These are phyloP conservation scores for Mormyrus lacerda DNA, from an alignment of 2,113 vertebrate species.

Conservation along the genomic window DNA sequence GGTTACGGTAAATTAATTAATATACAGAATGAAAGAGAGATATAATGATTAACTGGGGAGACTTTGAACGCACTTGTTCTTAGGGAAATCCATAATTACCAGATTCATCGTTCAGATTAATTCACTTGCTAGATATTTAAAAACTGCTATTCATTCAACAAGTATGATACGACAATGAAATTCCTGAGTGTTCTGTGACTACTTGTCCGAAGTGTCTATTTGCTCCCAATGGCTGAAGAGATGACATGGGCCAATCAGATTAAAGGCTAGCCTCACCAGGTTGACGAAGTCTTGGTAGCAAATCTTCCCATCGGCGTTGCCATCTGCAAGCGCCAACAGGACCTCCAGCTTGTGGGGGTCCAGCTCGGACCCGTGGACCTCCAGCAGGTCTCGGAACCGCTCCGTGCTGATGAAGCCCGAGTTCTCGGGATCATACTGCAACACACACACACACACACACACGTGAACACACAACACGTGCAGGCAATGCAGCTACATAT, in stretches of 20 bases:
- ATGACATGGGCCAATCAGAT: not conserved
- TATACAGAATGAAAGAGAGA: not conserved
- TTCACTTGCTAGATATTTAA: not conserved
- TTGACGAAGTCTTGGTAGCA: constrained; percentile 95
- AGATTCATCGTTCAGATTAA: not conserved
- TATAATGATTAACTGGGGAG: not conserved
- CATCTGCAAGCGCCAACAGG: constrained; percentile 84
- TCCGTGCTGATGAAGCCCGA: constrained; percentile 91
- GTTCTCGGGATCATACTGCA: constrained; percentile 84
- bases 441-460: constrained; percentile 30
- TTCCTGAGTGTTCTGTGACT: not conserved
- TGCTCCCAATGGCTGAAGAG: not conserved
- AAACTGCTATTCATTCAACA: not conserved
- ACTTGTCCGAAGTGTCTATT: not conserved
- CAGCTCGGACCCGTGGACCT: constrained; percentile 77
- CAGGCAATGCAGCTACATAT: not conserved
- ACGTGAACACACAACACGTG: not conserved
- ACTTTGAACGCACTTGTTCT: not conserved
- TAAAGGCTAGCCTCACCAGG: constrained; percentile 71
- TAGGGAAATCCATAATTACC: not conserved
- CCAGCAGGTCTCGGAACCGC: constrained; percentile 83
- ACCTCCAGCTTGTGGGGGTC: constrained; percentile 94
- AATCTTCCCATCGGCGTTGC: constrained; percentile 84
- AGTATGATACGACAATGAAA: not conserved
- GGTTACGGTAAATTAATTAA: not conserved